These are phyloP conservation scores for Saccostrea cuccullata DNA, from an alignment of 1,140 invertebrate genomes.

Conservation along the genomic window DNA sequence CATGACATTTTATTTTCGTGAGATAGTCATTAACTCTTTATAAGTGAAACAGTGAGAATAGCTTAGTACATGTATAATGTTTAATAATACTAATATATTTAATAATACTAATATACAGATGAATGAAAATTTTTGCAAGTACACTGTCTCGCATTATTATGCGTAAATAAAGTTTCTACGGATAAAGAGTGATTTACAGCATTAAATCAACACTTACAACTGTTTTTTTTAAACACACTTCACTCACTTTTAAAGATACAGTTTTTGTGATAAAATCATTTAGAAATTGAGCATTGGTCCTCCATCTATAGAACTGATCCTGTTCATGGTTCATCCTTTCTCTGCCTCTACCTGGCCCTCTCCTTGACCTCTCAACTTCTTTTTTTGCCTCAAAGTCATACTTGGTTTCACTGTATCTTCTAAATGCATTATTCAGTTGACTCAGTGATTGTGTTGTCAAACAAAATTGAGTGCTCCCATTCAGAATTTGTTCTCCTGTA, in stretches of 20 bases:
- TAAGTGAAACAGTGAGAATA: too few species aligned
- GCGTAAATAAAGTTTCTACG: too few species aligned
- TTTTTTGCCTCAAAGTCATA: slow-evolving; percentile 19
- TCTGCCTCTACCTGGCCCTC: not conserved
- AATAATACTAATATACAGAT: too few species aligned
- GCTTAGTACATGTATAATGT: too few species aligned
- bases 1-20: too few species aligned
- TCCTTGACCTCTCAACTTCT: not conserved
- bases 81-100: too few species aligned
- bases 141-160: too few species aligned
- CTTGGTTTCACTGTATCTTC: slow-evolving; percentile 56
- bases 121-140: too few species aligned
- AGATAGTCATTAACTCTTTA: too few species aligned
- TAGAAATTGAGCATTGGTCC: slow-evolving; percentile 59
- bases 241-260: slow-evolving; percentile 59
- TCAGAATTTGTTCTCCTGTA: slow-evolving; percentile 63
- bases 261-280: slow-evolving; percentile 66
- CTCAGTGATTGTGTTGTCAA: slow-evolving; percentile 63
- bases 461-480: slow-evolving; percentile 58
- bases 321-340: slow-evolving; percentile 35
- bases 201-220: too few species aligned
- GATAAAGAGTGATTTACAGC: too few species aligned
- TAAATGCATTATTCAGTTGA: slow-evolving; percentile 55
- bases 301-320: slow-evolving; percentile 50
- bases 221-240: not conserved